Conservation (phyloP, 2,797 vertebrate species). For the Siniperca obscura region DNA sequence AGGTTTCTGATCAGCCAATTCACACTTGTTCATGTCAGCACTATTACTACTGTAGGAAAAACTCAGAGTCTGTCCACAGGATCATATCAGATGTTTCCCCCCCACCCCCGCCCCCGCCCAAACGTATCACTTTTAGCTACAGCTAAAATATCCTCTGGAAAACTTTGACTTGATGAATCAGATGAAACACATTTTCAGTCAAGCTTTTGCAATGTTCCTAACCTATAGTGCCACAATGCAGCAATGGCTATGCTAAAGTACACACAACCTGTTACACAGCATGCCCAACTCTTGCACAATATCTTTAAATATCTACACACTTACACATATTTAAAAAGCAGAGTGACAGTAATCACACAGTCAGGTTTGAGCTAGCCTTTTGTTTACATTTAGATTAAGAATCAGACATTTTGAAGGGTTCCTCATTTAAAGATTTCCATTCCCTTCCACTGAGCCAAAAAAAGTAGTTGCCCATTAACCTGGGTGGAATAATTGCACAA, state of each 20-base stretch:
- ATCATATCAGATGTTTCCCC: not conserved
- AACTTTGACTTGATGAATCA: not conserved
- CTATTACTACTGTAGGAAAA: not conserved
- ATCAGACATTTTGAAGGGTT: not conserved
- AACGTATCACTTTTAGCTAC: not conserved
- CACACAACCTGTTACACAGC: not conserved
- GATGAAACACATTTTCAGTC: not conserved
- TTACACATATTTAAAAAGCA: not conserved
- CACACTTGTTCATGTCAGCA: not conserved
- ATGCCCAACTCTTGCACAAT: not conserved
- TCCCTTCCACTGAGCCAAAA: conserved; percentile 27
- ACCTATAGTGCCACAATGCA: not conserved
- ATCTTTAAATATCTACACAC: not conserved
- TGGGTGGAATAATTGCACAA: conserved; percentile 19
- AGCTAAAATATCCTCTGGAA: not conserved
- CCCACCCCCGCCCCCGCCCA: not conserved
- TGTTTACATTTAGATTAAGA: conserved; percentile 15
- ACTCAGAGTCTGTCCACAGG: not conserved
- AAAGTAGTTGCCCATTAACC: not conserved
- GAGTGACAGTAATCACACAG: not conserved
- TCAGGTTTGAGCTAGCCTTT: not conserved
- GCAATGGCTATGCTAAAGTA: not conserved
- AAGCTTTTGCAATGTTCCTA: not conserved
- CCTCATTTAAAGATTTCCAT: conserved; percentile 28
- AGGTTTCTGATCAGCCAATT: not conserved